A percentile compares a stretch with the other conserved stretches of the same genome.
Conservation (phyloP, 2,888 invertebrate species). For the Scrobipalpa costella region DNA sequence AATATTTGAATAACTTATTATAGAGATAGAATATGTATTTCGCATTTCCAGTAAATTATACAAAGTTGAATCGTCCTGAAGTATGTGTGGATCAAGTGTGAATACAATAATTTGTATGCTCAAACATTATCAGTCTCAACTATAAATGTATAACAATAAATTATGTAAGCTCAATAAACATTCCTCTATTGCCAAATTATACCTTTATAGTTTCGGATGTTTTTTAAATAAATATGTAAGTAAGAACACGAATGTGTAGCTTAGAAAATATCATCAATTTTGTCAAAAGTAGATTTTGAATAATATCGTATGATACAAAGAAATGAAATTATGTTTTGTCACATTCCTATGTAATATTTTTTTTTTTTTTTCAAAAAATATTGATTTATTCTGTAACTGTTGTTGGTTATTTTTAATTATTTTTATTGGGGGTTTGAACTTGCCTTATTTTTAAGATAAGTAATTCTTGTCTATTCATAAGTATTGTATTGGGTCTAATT, state of each 20-base stretch:
- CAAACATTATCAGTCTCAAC: not conserved
- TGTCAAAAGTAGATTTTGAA: not conserved
- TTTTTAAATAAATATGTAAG: not conserved
- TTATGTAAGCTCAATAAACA: not conserved
- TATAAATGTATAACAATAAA: not conserved
- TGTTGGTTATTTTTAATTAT: not conserved
- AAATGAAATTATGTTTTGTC: no score
- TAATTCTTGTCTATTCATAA: not conserved
- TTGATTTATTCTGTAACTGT: not conserved
- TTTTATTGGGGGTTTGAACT: slow-evolving; percentile 1
- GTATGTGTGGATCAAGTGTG: not conserved
- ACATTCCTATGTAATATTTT: no score
- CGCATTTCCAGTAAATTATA: not conserved
- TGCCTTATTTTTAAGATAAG: slow-evolving; percentile 16
- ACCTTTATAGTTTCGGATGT: not conserved
- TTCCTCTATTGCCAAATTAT: slow-evolving; percentile 10
- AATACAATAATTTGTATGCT: not conserved
- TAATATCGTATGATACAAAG: no score
- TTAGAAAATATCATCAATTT: not conserved
- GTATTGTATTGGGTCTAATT: slow-evolving; percentile 1
- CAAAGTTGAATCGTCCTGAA: not conserved
- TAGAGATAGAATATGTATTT: not conserved
- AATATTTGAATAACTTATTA: not conserved
- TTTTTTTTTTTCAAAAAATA: no score
- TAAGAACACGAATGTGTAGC: not conserved